Conservation (phyloP, 2,888 invertebrate genomes). For the Caenorhabditis uteleia region DNA sequence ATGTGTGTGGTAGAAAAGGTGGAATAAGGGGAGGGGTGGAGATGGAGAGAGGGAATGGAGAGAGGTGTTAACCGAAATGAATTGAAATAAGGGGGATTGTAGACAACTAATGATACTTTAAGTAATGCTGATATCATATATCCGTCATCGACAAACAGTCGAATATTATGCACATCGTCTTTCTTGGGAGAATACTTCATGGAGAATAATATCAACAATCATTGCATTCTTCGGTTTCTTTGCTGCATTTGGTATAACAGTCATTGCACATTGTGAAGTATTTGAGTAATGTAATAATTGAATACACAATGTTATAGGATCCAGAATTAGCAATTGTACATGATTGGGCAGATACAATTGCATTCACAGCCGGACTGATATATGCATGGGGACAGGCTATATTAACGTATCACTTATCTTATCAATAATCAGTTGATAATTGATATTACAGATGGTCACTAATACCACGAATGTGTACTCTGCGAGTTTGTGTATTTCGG, state of each 20-base stretch:
- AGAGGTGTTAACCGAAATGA: no score
- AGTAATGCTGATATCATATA: slow-evolving; percentile 45
- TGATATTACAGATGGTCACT: slow-evolving; percentile 8
- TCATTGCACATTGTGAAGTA: slow-evolving; percentile 37
- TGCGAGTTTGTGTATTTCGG: slow-evolving; percentile 17
- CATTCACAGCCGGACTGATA: slow-evolving; percentile 18
- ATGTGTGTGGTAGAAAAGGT: no score
- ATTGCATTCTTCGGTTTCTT: slow-evolving; percentile 21
- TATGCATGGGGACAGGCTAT: slow-evolving; percentile 31
- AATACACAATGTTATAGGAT: slow-evolving; percentile 9
- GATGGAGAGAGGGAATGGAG: no score
- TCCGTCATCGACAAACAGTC: slow-evolving; percentile 54
- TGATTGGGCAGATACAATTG: slow-evolving; percentile 16
- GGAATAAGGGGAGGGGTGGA: no score
- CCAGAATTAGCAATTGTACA: slow-evolving; percentile 15
- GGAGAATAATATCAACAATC: slow-evolving; percentile 14
- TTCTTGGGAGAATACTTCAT: slow-evolving; percentile 35
- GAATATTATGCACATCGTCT: slow-evolving; percentile 55
- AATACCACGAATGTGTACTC: slow-evolving; percentile 32
- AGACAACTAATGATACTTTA: slow-evolving; percentile 2
- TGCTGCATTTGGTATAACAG: slow-evolving; percentile 22
- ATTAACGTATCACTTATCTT: slow-evolving; percentile 7
- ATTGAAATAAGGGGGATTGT: no score
- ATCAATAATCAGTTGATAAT: not conserved
- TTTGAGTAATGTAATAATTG: not conserved